Percentiles rank a stretch among this genome's conserved stretches.
These are phyloP conservation scores for Anoplopoma fimbria DNA, from an alignment of 2,113 vertebrate genomes.

Conservation along the genomic window DNA sequence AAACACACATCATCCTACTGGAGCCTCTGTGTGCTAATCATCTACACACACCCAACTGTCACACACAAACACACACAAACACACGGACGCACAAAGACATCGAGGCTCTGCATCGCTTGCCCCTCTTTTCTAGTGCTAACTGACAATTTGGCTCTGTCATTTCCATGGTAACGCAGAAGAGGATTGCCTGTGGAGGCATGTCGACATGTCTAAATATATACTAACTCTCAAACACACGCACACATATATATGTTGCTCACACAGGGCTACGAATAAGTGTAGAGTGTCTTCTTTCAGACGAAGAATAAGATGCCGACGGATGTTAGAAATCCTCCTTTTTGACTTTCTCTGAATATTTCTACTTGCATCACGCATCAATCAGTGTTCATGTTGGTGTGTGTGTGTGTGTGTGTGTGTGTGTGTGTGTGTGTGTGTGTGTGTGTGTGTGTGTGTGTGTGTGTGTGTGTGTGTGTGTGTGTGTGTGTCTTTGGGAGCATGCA, in stretches of 20 bases:
- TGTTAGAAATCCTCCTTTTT: not conserved
- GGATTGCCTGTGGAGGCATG: slow-evolving; percentile 68
- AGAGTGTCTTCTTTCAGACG: slow-evolving; percentile 4
- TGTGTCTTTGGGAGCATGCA: not conserved
- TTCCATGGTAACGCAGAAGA: slow-evolving; percentile 78
- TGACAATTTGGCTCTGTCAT: slow-evolving; percentile 74
- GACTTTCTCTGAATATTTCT: slow-evolving; percentile 6
- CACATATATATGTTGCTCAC: not conserved
- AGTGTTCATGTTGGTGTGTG: not conserved
- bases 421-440: not conserved
- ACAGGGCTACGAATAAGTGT: not conserved
- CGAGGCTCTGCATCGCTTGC: slow-evolving; percentile 60
- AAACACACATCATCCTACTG: slow-evolving; percentile 47
- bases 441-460: not conserved
- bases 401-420: not conserved
- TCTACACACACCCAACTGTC: slow-evolving; percentile 26
- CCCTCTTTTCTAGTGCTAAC: slow-evolving; percentile 70
- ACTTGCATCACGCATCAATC: not conserved
- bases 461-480: not conserved
- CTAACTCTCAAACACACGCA: slow-evolving; percentile 11
- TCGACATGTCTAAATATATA: slow-evolving; percentile 77
- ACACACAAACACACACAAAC: slow-evolving; percentile 27
- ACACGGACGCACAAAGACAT: slow-evolving; percentile 4
- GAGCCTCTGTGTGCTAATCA: slow-evolving; percentile 20
- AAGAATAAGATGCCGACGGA: not conserved